Evolutionary conservation across 2,797 vertebrate species (phyloP), one percentile per base, ranked within the genome.

Genomic region (Sebastes kiyomatsui): DNA sequence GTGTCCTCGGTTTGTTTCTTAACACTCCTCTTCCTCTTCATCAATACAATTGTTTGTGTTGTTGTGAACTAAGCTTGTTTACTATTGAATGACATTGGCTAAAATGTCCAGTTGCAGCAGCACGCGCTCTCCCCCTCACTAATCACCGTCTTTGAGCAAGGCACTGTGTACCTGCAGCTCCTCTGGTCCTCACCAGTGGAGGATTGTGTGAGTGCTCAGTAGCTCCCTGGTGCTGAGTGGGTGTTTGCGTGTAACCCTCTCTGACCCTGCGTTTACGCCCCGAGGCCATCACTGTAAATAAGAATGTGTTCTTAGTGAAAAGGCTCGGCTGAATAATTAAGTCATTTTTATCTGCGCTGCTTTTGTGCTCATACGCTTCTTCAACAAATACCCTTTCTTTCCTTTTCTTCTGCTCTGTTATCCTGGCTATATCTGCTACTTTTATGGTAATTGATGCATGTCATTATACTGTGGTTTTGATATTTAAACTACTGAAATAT

Each of bases 281-380:
- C 1, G 25, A 77, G 79, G 87, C 67, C 66, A 58, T 77, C 25
- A 49, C 74, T 79, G 79, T 80, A 77, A 84, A 88, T 78, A 88
- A 84, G 61, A 84, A 77, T 76, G 72, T 83, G 70, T 87, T 85
- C 74, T 83, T 76, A 58, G 67, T 78, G 68, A 83, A 76, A 71
- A 72, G 84, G 61, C 25, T 60, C 11, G 60, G 52, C 72, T 80
- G 71, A 81, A 87, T 86, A 89, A 82, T 82, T 82, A 73, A 49
- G 54, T 74, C 28, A 35, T 56, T 68, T 77, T 82, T 73, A 67
- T 87, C 77, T 73, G 52, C 28, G 1, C 52, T 60, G 74, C 66
- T 61, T 79, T 79, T 85, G 71, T 69, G 60, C 62, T 74, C 65
- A 68, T 54, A 72, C 59, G 55, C 58, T 61, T 65, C 33, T 60